Evolutionary conservation across 1,140 invertebrate genomes (phyloP), one percentile per base, ranked within the genome.

Genomic region (Adoxophyes honmai): DNA sequence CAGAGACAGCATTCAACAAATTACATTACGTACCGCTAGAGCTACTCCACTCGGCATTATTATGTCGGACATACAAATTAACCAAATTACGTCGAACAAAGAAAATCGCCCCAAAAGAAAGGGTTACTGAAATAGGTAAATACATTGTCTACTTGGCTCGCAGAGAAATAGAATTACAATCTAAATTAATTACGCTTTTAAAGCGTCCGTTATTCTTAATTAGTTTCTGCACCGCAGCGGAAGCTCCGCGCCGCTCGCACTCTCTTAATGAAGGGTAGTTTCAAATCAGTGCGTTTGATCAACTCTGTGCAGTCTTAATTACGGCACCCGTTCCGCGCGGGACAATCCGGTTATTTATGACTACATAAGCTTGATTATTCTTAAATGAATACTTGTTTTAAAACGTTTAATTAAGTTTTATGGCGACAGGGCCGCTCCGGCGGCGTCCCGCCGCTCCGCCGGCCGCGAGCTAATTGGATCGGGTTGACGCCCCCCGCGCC

Each of bases 401-500:
- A 90, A 89, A 89, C 84, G 89, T 89, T 90, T 89, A 90, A 90
- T 90, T 89, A 90, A 90, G 89, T 90, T 90, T 90, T 90, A 89
- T 90, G 86, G 86, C 83, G 86, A 89, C 89, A 88, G 86, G 79
- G 73, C 79, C 78, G 83, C 73, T 82, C 80, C 79, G 87, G 87
- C 72, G 72, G 68, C 81, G 85, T 87, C 87, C 82, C 85, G 84
- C 75, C 82, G 82, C 79, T 81, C 71, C 78, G 85, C 78, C 85
- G 85, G 86, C 84, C 83, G 79, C 86, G 75, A 78, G 79, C 81
- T 89, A 90, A 89, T 90, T 89, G 87, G 83, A 86, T 86, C 85
- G 86, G 78, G 83, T 84, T 82, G 81, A 81, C 78, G 82, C 72
- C 57, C 59, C 69, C 65, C 80, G 51, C 59, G 51, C 59, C 59